Conservation (phyloP, 1,140 invertebrate species). For the Heliconius nattereri region DNA sequence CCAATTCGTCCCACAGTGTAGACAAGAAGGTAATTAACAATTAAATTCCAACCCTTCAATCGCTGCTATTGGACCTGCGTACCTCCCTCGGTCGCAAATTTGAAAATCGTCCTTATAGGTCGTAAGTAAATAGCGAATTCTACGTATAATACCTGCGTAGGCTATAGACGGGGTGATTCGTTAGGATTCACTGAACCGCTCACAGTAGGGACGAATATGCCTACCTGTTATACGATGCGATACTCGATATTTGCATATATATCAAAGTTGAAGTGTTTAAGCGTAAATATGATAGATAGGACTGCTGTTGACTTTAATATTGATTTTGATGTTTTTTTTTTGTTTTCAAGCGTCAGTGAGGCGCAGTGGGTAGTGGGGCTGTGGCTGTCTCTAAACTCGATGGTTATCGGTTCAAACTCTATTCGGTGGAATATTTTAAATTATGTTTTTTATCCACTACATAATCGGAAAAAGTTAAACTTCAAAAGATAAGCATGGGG, state of each 20-base stretch:
- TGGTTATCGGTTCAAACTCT: not conserved
- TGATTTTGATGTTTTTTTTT: not conserved
- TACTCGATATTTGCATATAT: conserved; percentile 78
- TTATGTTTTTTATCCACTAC: too few relatives aligned
- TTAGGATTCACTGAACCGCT: conserved; percentile 73
- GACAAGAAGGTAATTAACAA: conserved; percentile 72
- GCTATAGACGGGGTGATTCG: conserved; percentile 66
- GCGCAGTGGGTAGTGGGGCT: not conserved
- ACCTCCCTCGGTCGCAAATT: conserved; percentile 53
- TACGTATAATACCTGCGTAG: conserved; percentile 44
- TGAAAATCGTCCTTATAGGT: conserved; percentile 44
- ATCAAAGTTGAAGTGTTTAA: conserved; percentile 62
- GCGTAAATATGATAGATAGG: conserved; percentile 44
- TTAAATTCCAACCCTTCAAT: conserved; percentile 44
- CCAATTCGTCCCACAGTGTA: conserved; percentile 47
- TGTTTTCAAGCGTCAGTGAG: not conserved
- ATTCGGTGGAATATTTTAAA: too few relatives aligned
- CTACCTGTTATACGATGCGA: conserved; percentile 67
- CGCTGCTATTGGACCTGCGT: conserved; percentile 44
- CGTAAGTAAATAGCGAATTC: conserved; percentile 57
- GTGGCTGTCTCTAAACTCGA: too few relatives aligned
- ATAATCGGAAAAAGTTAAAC: too few relatives aligned
- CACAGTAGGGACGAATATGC: conserved; percentile 68
- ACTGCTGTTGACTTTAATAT: not conserved
- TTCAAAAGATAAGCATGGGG: too few relatives aligned